Evolutionary conservation across 2,113 vertebrate species (phyloP), one percentile per base, ranked within the genome.

Genomic region (Nycticebus coucang): DNA sequence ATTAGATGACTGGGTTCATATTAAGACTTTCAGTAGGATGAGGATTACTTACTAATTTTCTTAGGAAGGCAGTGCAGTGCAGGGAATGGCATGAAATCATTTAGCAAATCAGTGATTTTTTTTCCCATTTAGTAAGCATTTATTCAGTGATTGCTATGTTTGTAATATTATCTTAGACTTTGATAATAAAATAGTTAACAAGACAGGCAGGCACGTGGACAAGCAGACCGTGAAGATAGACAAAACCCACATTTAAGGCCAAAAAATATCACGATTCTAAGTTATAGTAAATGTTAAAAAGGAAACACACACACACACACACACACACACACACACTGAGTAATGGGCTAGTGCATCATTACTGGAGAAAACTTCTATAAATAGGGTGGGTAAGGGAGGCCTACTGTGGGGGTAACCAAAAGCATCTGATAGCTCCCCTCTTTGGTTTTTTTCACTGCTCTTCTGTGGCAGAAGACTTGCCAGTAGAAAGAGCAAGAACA

Each of bases 111-210:
- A 74, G 0, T 59, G 1, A 15, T 19, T 69, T 60, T 77, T 60
- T 66, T 79, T 79, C 81, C 45, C 12, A 88, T 57, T 37, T 66
- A 94, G 28, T 72, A 19, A 91, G 17, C 11, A 83, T 82, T 95
- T 92, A 85, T 79, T 96, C 3, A 41, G 17, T 68, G 22, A 1
- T 87, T 13, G 30, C 15, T 90, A 7, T 78, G 5, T 50, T 72
- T 64, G 4, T n/a, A 66, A 79, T 24, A 41, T 5, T 92, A 5
- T 45, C 41, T 21, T 87, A 57, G 24, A 33, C 55, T 71, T 62
- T 89, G 24, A 74, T 87, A 80, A 64, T 82, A 90, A 93, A 87
- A 87, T 50, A 94, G 0, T 53, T 30, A 92, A 68, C 2, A 91
- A 79, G 35, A 72, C 9, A 88, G 45, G 21, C 0, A 86, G 33